Evolutionary conservation across 1,140 invertebrate species (phyloP), one percentile per base, ranked within the genome.

Genomic region (Aplysia californica): DNA sequence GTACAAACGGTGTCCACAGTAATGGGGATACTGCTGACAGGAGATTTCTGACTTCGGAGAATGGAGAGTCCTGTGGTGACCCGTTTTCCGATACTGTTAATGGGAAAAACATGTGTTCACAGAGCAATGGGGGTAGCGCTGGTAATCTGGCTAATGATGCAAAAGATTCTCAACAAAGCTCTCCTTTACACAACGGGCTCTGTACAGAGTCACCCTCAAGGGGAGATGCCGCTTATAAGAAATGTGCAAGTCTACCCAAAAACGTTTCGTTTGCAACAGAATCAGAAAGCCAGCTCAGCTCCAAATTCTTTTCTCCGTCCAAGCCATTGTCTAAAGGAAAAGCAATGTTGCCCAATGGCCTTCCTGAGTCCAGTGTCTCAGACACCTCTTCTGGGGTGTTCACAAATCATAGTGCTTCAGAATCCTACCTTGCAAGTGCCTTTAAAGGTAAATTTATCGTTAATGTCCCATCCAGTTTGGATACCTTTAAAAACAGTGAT

Each of bases 231-330:
- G 23, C 6, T 5, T 23, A 29, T 29, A 66, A 66, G 36, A 66
- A 66, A 23, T 21, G 26, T 31, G 26, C 35, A 20, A 36, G 64
- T 31, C 36, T 36, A 31, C 26, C 64, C 10, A 66, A 66, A 66
- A 66, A 66, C 31, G 64, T 66, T 36, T 66, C 64, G 15, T 66
- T 66, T 66, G 64, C 64, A 4, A 35, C 35, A 15, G 21, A 66
- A 10, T n/a, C n/a, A n/a, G n/a, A n/a, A n/a, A n/a, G n/a, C n/a
- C n/a, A n/a, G n/a, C 10, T 4, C 10, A 31, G 26, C 10, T 5
- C 10, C 10, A 31, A 66, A 66, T 31, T 10, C 5, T 20, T 26
- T 10, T 10, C 15, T 10, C 21, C 64, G 6, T 61, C 58, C 31
- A 66, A 66, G 21, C 35, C 33, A 50, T n/a, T n/a, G n/a, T n/a